Evolutionary conservation across 2,888 invertebrate species (phyloP).

Genomic region (Drosophila testacea): DNA sequence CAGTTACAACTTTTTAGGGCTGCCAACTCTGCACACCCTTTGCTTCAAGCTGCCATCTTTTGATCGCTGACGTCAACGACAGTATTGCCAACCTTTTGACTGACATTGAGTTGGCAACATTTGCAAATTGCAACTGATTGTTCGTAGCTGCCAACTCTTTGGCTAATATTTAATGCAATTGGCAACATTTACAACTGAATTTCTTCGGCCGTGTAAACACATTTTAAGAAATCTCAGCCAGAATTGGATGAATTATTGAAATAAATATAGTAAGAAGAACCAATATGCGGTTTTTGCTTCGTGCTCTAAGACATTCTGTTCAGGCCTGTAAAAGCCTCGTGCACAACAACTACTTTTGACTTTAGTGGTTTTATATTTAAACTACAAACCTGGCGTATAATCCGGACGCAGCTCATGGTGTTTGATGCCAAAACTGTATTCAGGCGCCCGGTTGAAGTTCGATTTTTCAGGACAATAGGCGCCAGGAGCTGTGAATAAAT

Average conservation of each 20-base stretch:
- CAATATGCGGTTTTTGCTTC: too few species aligned
- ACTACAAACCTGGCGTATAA: constrained; percentile 81
- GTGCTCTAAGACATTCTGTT: too few species aligned
- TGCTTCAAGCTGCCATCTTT: background rate
- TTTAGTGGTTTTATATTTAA: background rate
- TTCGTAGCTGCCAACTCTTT: too few species aligned
- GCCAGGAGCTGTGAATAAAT: constrained; percentile 79
- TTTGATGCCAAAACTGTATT: constrained; percentile 86
- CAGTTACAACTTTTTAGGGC: background rate
- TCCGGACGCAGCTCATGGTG: constrained; percentile 75
- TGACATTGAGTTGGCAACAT: constrained; percentile 86
- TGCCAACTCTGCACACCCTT: background rate
- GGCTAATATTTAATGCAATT: background rate
- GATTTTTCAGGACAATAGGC: constrained; percentile 87
- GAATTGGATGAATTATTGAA: too few species aligned
- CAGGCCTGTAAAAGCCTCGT: background rate
- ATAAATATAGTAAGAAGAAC: too few species aligned
- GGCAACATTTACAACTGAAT: background rate
- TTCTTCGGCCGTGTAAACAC: too few species aligned
- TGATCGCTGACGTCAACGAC: background rate
- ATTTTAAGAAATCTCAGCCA: too few species aligned
- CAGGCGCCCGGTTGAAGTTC: constrained; percentile 85
- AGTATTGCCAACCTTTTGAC: background rate
- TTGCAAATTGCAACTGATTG: constrained; percentile 68
- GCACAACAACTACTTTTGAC: background rate